Evolutionary conservation across 2,113 vertebrate genomes (phyloP).

Genomic region (Andinoacara biseriatus): DNA sequence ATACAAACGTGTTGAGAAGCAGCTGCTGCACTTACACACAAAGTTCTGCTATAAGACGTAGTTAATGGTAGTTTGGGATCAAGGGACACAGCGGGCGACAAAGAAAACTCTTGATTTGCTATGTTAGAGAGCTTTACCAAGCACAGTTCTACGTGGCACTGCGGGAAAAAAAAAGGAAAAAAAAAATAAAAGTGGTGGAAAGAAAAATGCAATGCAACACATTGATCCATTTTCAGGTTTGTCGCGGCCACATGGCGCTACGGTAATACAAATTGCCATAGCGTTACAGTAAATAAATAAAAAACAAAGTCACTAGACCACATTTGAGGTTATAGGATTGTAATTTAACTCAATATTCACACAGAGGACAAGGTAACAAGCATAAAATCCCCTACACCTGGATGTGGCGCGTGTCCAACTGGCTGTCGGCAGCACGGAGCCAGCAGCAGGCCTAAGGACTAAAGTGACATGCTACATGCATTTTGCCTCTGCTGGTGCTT

Average conservation of each 20-base stretch:
- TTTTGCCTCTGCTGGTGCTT: constrained; percentile 33
- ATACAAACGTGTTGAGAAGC: constrained; percentile 4
- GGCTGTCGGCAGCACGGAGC: constrained; percentile 16
- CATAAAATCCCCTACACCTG: constrained; percentile 66
- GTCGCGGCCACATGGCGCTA: constrained; percentile 28
- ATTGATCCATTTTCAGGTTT: constrained; percentile 65
- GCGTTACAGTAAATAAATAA: constrained; percentile 39
- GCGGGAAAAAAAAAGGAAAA: constrained; percentile 25
- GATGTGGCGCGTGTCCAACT: constrained; percentile 54
- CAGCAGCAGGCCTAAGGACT: constrained; percentile 24
- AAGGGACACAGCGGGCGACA: constrained; percentile 58
- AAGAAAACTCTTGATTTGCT: constrained; percentile 54
- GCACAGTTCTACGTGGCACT: constrained; percentile 48
- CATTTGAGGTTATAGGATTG: constrained; percentile 49
- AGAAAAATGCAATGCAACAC: constrained; percentile 61
- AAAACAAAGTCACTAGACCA: constrained; percentile 36
- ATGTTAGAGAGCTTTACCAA: constrained; percentile 48
- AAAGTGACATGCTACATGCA: constrained; percentile 36
- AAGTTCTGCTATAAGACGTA: constrained; percentile 22
- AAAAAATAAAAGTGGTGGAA: constrained; percentile 33
- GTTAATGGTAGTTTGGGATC: constrained; percentile 55
- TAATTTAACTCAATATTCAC: constrained; percentile 65
- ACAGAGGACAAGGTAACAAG: constrained; percentile 67
- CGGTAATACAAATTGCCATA: constrained; percentile 53
- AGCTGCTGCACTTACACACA: constrained; percentile 17